phyloP scores from a whole-genome alignment of 2,888 invertebrate species.

The Epinotia nisella region DNA sequence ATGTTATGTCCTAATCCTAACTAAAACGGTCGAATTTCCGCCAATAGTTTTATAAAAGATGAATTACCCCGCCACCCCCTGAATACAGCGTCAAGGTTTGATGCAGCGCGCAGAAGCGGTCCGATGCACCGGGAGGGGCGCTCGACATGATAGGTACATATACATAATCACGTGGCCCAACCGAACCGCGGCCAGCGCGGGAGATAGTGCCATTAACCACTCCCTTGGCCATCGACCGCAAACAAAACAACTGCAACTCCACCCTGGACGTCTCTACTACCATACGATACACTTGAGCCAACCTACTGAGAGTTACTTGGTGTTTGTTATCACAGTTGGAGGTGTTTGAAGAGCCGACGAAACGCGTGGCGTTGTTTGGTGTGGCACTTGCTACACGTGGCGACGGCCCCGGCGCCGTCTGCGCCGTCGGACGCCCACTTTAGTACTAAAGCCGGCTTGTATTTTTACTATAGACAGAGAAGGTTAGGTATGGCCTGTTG shows the following conservation, averaged over 20 bases:
- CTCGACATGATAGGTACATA: conserved; percentile 52
- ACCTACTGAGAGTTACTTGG: conserved; percentile 56
- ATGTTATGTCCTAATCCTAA: conserved; percentile 1
- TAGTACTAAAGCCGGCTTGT: conserved; percentile 65
- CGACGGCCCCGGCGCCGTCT: conserved; percentile 67
- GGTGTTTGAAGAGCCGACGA: conserved; percentile 47
- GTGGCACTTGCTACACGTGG: conserved; percentile 48
- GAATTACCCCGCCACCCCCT: conserved; percentile 44
- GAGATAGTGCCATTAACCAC: conserved; percentile 63
- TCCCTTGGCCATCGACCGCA: conserved; percentile 56
- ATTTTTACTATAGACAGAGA: conserved; percentile 63
- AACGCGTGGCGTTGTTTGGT: conserved; percentile 43
- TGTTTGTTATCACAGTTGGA: conserved; percentile 67
- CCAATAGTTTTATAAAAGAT: conserved; percentile 17
- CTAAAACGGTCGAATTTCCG: conserved; percentile 22
- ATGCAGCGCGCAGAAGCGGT: conserved; percentile 64
- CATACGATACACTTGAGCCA: conserved; percentile 19
- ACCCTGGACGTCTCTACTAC: conserved; percentile 19
- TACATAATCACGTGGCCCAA: conserved; percentile 51
- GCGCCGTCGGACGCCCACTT: conserved; percentile 71
- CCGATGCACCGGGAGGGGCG: conserved; percentile 56
- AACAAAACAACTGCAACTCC: conserved; percentile 49
- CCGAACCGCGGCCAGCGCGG: conserved; percentile 46
- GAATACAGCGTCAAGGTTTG: conserved; percentile 48
- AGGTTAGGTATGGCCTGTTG: conserved; percentile 65